Base-by-base conservation (phyloP, 1,140 invertebrate species). In the Meloidogyne exigua region DNA sequence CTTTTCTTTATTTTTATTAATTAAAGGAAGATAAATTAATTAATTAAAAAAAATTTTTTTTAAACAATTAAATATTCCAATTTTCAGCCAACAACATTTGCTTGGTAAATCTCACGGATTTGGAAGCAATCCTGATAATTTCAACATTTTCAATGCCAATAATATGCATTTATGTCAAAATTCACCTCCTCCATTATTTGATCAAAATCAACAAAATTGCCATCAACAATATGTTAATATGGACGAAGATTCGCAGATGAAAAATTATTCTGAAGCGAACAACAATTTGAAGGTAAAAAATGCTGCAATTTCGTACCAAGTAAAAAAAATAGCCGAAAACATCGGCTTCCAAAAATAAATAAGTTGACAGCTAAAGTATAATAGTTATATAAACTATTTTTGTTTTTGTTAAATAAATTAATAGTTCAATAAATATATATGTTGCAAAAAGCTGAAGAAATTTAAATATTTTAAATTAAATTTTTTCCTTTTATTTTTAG, bases 111-210 rank as follows among this genome's bases (percentile, higher is more conserved):
- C 49, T 57, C 18, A 57, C n/a, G 18, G 18, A n/a, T 57, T 57
- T 57, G 49, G 49, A 57, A 57, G 49, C n/a, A 57, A 57, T 21
- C 49, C 49, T n/a, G 49, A 57, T n/a, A 57, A 57, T 57, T 57
- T n/a, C 49, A 57, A 57, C 9, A 57, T 57, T n/a, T 57, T 57
- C n/a, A 57, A 57, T n/a, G 7, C 4, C 7, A 57, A 57, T 9
- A 57, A 57, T 57, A 57, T 57, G 49, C 49, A n/a, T n/a, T 57
- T 57, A 57, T n/a, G 18, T 57, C 49, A 57, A 57, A 57, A 57
- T 57, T 57, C 49, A 57, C 49, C 49, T 15, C 49, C 49, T 57
- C 49, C 18, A 5, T 9, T n/a, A 57, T 57, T 57, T 57, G n/a
- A 57, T 57, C 49, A 57, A 21, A 18, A 57, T n/a, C 18, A 57